phyloP scores from a whole-genome alignment of 1,140 invertebrate genomes.

The Trialeurodes vaporariorum region DNA sequence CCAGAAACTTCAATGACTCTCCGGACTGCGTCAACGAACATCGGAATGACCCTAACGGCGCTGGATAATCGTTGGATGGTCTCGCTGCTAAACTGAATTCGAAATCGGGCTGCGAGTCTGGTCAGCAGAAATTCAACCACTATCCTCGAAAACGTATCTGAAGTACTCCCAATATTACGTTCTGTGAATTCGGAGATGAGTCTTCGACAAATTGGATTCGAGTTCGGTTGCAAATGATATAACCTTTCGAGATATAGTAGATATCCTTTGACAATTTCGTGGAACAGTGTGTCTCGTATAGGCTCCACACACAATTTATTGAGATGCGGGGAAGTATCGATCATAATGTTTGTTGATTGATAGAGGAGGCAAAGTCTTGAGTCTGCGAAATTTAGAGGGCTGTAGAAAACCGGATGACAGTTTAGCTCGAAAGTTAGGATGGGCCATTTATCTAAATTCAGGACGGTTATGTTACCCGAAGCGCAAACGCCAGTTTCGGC shows the following conservation, averaged over 20 bases:
- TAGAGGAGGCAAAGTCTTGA: not conserved
- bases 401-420: not conserved
- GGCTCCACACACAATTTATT: no score
- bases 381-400: not conserved
- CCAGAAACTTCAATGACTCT: not conserved
- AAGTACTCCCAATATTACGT: not conserved
- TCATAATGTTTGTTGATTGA: not conserved
- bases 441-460: not conserved
- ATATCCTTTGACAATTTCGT: not conserved
- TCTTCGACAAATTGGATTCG: not conserved
- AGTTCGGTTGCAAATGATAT: not conserved
- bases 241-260: not conserved
- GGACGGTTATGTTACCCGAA: not conserved
- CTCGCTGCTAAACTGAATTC: not conserved
- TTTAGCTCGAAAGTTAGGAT: not conserved
- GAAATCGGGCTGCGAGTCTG: not conserved
- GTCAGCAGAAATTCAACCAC: not conserved
- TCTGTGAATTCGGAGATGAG: not conserved
- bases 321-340: no score
- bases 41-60: not conserved
- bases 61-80: not conserved
- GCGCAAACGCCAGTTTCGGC: not conserved
- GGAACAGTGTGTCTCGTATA: not conserved
- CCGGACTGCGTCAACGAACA: not conserved
- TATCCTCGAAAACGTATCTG: not conserved